Conservation (phyloP, 2,113 vertebrate species). For the Girardinichthys multiradiatus region DNA sequence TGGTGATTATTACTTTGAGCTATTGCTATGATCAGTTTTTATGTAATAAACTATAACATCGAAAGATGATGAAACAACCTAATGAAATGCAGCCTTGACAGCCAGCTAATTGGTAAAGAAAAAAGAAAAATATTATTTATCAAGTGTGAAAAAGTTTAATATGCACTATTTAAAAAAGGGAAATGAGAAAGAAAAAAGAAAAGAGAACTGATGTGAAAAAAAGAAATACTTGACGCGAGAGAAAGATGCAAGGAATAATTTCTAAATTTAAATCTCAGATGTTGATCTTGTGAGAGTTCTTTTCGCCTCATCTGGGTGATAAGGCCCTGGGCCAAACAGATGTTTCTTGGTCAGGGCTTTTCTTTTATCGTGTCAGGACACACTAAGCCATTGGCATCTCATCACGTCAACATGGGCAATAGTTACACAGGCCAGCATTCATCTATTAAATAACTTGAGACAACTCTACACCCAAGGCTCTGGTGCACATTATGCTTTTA, state of each 20-base stretch:
- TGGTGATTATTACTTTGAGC: conserved; percentile 46
- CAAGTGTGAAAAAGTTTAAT: neutral
- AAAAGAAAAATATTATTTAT: neutral
- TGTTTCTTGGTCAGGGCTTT: conserved; percentile 63
- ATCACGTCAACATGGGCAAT: conserved; percentile 25
- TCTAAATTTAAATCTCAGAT: conserved; percentile 59
- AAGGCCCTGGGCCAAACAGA: conserved; percentile 65
- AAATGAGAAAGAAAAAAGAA: neutral
- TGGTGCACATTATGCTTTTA: conserved; percentile 35
- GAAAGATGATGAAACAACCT: conserved; percentile 40
- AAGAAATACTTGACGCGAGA: conserved; percentile 6
- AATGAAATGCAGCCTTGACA: conserved; percentile 9
- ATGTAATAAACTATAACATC: conserved; percentile 17
- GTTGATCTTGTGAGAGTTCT: conserved; percentile 56
- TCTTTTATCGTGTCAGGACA: conserved; percentile 64
- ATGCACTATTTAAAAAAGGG: neutral
- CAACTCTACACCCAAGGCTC: conserved; percentile 34
- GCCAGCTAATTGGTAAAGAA: too few species aligned
- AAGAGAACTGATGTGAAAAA: conserved; percentile 11
- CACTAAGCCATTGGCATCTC: conserved; percentile 44
- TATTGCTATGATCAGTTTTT: conserved; percentile 11
- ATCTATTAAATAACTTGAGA: conserved; percentile 54
- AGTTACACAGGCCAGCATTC: conserved; percentile 31
- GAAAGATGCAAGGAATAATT: conserved; percentile 11
- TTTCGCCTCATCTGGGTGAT: conserved; percentile 58